Evolutionary conservation across 2,797 vertebrate species (phyloP).

Genomic region (Anniella stebbinsi): DNA sequence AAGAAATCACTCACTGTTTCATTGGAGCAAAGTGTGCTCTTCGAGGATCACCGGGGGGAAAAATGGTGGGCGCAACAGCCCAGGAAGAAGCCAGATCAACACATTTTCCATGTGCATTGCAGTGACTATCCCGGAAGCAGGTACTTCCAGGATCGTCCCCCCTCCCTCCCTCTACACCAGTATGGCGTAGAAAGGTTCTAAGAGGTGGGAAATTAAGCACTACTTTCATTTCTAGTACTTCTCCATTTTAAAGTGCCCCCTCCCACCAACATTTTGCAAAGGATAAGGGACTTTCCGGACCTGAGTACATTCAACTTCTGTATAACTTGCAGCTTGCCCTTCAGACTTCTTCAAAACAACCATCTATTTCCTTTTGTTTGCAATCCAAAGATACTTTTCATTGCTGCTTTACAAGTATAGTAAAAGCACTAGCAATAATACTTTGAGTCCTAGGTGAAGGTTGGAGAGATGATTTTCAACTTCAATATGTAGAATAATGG

Average conservation of each 20-base stretch:
- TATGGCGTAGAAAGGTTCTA: too few species aligned
- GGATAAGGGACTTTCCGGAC: too few species aligned
- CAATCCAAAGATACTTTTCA: background rate
- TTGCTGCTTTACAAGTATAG: conserved; percentile 22
- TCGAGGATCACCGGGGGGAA: too few species aligned
- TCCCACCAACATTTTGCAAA: background rate
- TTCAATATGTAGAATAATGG: conserved; percentile 40
- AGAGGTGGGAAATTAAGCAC: background rate
- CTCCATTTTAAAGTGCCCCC: background rate
- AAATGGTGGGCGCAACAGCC: too few species aligned
- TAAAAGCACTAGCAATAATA: background rate
- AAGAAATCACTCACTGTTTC: too few species aligned
- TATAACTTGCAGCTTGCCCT: background rate
- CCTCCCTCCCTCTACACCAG: too few species aligned
- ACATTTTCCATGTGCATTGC: too few species aligned
- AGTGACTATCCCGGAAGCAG: too few species aligned
- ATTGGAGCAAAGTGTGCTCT: too few species aligned
- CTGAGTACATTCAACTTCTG: background rate
- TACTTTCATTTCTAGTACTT: background rate
- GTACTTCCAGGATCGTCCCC: too few species aligned
- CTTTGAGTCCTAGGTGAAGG: conserved; percentile 24
- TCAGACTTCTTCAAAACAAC: background rate
- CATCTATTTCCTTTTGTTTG: conserved; percentile 8
- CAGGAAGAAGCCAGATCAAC: too few species aligned
- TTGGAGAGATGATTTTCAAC: conserved; percentile 34